phyloP scores from a whole-genome alignment of 2,888 invertebrate species.

The Falcaria lacertinaria region DNA sequence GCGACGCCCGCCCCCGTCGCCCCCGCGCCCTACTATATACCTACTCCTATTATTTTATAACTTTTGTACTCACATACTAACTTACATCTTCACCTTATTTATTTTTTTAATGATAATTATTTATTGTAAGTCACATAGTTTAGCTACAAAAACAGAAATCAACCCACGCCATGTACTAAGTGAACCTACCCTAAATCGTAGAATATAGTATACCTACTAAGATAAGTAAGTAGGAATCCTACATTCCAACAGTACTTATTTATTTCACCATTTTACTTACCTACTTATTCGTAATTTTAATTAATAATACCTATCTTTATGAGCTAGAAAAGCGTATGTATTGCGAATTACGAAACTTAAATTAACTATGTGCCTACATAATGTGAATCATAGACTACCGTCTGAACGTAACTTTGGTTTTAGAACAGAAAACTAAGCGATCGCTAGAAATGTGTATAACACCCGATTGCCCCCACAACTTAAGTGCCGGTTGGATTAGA shows the following conservation, averaged over 20 bases:
- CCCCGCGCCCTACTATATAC: constrained; percentile 16
- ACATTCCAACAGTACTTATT: no score
- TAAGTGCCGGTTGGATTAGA: constrained; percentile 74
- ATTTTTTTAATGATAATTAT: not conserved
- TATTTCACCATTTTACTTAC: no score
- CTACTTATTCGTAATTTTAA: no score
- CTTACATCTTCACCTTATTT: not conserved
- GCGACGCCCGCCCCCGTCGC: constrained; percentile 32
- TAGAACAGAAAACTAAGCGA: constrained; percentile 61
- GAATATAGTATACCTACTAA: no score
- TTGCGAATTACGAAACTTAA: no score
- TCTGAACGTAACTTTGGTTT: constrained; percentile 45
- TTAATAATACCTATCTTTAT: no score
- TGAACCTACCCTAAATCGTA: no score
- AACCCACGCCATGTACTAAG: no score
- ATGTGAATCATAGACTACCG: constrained; percentile 21
- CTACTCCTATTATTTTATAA: not conserved
- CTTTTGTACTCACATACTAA: not conserved
- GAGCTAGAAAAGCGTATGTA: no score
- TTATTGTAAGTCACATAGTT: constrained; percentile 21
- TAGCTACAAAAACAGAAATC: no score
- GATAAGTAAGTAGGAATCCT: no score
- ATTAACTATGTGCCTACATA: no score
- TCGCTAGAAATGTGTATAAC: constrained; percentile 61
- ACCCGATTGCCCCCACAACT: constrained; percentile 71